These are phyloP conservation scores for Carapus acus DNA, from an alignment of 2,797 vertebrate genomes.

Conservation along the genomic window DNA sequence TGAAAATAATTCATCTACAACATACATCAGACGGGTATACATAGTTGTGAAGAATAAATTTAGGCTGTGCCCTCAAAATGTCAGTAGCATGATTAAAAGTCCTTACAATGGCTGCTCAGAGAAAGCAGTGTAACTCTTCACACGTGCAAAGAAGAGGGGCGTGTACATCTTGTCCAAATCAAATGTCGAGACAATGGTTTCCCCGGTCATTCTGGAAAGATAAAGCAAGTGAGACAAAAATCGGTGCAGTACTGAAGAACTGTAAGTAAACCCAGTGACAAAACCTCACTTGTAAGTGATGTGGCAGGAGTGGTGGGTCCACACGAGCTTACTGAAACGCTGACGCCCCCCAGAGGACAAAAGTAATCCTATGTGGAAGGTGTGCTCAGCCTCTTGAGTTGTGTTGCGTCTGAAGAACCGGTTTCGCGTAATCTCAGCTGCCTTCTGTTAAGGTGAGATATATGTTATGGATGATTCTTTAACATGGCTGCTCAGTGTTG, in stretches of 20 bases:
- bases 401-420: conserved; percentile 82
- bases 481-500: no score
- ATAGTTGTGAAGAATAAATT: no score
- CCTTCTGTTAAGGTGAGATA: conserved; percentile 76
- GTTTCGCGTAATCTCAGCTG: conserved; percentile 74
- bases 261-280: not conserved
- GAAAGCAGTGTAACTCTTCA: conserved; percentile 93
- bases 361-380: conserved; percentile 91
- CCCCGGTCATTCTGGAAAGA: conserved; percentile 80
- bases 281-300: conserved; percentile 83
- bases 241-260: not conserved
- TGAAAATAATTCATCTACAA: no score
- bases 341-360: conserved; percentile 88
- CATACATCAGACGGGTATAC: no score
- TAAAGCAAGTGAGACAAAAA: not conserved
- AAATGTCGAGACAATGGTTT: conserved; percentile 89
- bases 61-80: conserved; percentile 18
- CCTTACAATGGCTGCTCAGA: conserved; percentile 89
- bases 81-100: conserved; percentile 27
- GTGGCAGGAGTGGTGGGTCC: conserved; percentile 98
- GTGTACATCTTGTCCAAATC: conserved; percentile 97
- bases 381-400: conserved; percentile 84
- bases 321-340: conserved; percentile 89
- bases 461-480: no score
- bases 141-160: conserved; percentile 91